Evolutionary conservation across 2,113 vertebrate genomes (phyloP).

Genomic region (Pyxicephalus adspersus): DNA sequence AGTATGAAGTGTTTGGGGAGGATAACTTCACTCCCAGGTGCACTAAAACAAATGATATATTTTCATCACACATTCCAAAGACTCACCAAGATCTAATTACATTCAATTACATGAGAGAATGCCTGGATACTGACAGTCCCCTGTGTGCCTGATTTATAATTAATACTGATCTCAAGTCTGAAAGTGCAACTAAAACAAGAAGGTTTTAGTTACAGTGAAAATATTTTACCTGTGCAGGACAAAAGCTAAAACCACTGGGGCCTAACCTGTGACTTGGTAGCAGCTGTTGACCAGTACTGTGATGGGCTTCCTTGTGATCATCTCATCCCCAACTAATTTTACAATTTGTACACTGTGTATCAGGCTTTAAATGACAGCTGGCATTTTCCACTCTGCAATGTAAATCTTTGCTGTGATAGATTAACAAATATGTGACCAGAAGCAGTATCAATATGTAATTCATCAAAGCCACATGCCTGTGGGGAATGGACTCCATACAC

Average conservation of each 20-base stretch:
- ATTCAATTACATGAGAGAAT: conserved; percentile 2
- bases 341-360: too few relatives aligned
- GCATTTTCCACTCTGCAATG: too few relatives aligned
- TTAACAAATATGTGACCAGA: too few relatives aligned
- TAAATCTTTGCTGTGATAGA: too few relatives aligned
- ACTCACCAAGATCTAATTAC: conserved; percentile 29
- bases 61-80: neutral
- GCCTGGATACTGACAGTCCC: neutral
- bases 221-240: neutral
- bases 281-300: too few relatives aligned
- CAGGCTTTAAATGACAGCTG: too few relatives aligned
- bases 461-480: too few relatives aligned
- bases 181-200: conserved; percentile 19
- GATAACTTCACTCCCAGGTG: neutral
- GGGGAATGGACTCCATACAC: too few relatives aligned
- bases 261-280: too few relatives aligned
- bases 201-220: neutral
- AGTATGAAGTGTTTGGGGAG: neutral
- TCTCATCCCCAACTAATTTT: too few relatives aligned
- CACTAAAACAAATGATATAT: conserved; percentile 14
- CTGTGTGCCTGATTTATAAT: conserved; percentile 3
- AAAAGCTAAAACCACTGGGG: neutral
- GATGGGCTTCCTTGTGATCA: too few relatives aligned
- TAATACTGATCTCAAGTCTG: conserved; percentile 4
- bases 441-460: too few relatives aligned